phyloP scores from a whole-genome alignment of 37 sponge, comb jelly and placozoan genomes.

The Oscarella lobularis region DNA sequence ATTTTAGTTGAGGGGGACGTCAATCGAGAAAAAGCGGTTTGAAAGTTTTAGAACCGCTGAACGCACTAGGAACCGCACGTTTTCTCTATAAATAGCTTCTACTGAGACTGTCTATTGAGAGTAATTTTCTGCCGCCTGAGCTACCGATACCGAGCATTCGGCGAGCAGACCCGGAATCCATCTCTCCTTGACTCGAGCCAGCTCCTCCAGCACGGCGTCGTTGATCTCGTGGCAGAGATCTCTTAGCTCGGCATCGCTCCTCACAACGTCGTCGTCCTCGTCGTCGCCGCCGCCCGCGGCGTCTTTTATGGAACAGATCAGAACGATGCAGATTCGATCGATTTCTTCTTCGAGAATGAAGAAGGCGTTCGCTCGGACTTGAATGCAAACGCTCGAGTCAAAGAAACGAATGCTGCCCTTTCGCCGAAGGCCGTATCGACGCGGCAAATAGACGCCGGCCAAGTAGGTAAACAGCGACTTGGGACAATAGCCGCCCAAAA shows the following conservation, averaged over 20 bases:
- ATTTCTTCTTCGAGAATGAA: background rate
- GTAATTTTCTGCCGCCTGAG: too few species aligned
- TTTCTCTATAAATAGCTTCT: too few species aligned
- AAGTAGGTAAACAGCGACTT: background rate
- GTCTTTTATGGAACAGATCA: background rate
- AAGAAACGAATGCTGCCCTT: background rate
- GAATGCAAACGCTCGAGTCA: background rate
- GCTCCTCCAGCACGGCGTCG: background rate
- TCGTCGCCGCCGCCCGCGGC: background rate
- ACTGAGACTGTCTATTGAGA: too few species aligned
- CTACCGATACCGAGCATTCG: too few species aligned
- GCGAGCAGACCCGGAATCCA: background rate
- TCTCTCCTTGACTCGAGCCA: background rate
- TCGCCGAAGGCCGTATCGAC: background rate
- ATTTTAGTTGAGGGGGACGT: too few species aligned
- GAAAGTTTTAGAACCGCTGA: too few species aligned
- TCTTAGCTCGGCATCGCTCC: background rate
- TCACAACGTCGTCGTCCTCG: background rate
- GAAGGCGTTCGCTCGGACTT: background rate
- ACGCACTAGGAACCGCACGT: too few species aligned
- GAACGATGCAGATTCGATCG: background rate
- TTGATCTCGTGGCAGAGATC: background rate
- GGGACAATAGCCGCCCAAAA: background rate
- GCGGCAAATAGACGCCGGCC: background rate
- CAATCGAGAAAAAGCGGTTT: too few species aligned